Evolutionary conservation across 2,888 invertebrate genomes (phyloP).

Genomic region (Leptopilina myrica): DNA sequence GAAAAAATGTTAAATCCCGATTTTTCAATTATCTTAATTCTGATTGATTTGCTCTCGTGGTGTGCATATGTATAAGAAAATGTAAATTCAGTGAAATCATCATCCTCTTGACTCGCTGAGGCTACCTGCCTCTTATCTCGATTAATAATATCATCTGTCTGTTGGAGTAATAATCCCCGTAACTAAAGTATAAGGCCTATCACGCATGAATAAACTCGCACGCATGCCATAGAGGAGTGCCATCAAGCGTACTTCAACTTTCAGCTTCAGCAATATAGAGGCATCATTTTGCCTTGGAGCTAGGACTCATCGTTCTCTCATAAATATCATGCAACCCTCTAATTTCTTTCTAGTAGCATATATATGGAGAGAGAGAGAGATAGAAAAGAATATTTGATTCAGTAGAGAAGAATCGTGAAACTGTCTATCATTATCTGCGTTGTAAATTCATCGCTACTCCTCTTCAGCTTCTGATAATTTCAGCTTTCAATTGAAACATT

Average conservation of each 20-base stretch:
- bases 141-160: constrained; percentile 36
- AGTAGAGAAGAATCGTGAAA: constrained; percentile 1
- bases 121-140: constrained; percentile 21
- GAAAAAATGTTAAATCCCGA: no score
- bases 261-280: background rate
- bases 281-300: background rate
- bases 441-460: constrained; percentile 12
- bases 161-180: constrained; percentile 25
- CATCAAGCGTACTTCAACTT: constrained; percentile 18
- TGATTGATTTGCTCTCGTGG: background rate
- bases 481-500: background rate
- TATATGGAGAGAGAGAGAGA: no score
- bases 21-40: background rate
- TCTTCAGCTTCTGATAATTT: constrained; percentile 3
- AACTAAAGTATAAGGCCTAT: constrained; percentile 10
- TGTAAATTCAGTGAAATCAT: constrained; percentile 17
- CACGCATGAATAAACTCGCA: constrained; percentile 24
- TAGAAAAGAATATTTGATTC: background rate
- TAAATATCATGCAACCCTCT: constrained; percentile 30
- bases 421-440: background rate
- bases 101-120: background rate
- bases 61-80: background rate
- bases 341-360: constrained; percentile 24
- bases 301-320: constrained; percentile 18
- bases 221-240: constrained; percentile 10